A percentile compares a stretch with the other conserved stretches of the same genome.
phyloP scores from a whole-genome alignment of 2,113 vertebrate species.

The Pelecanus crispus region DNA sequence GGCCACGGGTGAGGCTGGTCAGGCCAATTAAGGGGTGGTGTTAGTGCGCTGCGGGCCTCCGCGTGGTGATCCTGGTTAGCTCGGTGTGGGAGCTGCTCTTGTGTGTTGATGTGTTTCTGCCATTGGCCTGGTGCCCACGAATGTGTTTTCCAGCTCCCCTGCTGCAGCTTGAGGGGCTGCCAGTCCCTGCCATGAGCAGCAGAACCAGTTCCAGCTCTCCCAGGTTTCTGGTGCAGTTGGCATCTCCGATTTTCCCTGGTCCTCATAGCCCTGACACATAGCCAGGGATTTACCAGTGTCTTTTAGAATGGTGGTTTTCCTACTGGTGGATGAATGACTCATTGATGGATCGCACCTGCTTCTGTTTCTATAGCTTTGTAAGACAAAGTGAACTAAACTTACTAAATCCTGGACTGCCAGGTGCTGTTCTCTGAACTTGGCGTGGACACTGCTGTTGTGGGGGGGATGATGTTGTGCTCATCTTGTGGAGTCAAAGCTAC shows the following conservation, averaged over 20 bases:
- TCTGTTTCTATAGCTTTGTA: neutral
- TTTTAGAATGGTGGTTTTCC: neutral
- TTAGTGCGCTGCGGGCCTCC: neutral
- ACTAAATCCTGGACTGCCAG: neutral
- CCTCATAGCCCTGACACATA: neutral
- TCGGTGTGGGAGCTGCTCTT: neutral
- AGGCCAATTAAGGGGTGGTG: neutral
- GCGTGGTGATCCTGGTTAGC: neutral
- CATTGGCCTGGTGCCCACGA: neutral
- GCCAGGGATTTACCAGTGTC: neutral
- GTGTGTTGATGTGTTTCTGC: neutral
- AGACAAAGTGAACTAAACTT: neutral
- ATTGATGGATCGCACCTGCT: neutral
- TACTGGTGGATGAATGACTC: neutral
- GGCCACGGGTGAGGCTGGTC: neutral
- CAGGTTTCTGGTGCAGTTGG: neutral
- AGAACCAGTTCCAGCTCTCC: neutral
- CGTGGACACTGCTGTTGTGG: rapidly evolving
- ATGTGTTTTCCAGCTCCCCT: neutral
- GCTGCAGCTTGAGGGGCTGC: neutral
- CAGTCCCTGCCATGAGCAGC: neutral
- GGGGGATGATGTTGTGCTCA: neutral
- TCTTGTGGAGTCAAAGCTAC: neutral
- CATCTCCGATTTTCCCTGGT: neutral
- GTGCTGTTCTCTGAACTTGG: neutral